phyloP scores from a whole-genome alignment of 2,797 vertebrate species.

The Corythornis leucogaster region DNA sequence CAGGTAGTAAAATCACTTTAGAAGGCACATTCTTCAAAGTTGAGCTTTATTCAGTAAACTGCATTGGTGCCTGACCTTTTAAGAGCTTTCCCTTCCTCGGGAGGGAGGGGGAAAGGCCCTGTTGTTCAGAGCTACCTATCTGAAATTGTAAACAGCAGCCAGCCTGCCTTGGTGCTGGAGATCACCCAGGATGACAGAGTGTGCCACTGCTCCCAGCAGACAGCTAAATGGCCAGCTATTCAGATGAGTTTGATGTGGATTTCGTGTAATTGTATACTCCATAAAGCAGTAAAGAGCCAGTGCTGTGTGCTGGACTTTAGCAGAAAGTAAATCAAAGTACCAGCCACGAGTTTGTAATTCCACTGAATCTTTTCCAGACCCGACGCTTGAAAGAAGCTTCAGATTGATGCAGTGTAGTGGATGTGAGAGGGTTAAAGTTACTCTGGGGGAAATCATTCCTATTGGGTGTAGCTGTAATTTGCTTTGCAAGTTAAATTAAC shows the following conservation, averaged over 20 bases:
- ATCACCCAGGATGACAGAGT: slow-evolving; percentile 53
- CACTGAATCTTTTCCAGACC: slow-evolving; percentile 34
- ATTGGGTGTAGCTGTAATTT: not conserved
- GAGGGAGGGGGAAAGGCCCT: slow-evolving; percentile 34
- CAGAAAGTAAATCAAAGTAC: slow-evolving; percentile 59
- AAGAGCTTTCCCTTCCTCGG: slow-evolving; percentile 60
- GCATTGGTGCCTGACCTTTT: slow-evolving; percentile 77
- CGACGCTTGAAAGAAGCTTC: not conserved
- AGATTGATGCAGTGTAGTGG: not conserved
- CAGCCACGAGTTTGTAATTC: slow-evolving; percentile 43
- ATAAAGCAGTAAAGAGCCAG: slow-evolving; percentile 56
- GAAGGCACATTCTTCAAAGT: slow-evolving; percentile 79
- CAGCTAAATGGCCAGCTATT: slow-evolving; percentile 70
- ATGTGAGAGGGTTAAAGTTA: not conserved
- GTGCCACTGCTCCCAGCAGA: slow-evolving; percentile 44
- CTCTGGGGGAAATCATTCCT: not conserved
- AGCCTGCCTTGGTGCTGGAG: slow-evolving; percentile 58
- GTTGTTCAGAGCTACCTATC: slow-evolving; percentile 67
- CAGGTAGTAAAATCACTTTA: slow-evolving; percentile 78
- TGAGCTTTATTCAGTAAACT: slow-evolving; percentile 79
- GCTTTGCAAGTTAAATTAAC: not conserved
- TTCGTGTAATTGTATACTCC: slow-evolving; percentile 67
- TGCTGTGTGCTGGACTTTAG: slow-evolving; percentile 32
- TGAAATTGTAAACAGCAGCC: slow-evolving; percentile 76
- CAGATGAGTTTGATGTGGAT: slow-evolving; percentile 67